A percentile compares a stretch with the other conserved stretches of the same genome.
phyloP scores from a whole-genome alignment of 2,888 invertebrate species.

The Sclerodermus sp. region DNA sequence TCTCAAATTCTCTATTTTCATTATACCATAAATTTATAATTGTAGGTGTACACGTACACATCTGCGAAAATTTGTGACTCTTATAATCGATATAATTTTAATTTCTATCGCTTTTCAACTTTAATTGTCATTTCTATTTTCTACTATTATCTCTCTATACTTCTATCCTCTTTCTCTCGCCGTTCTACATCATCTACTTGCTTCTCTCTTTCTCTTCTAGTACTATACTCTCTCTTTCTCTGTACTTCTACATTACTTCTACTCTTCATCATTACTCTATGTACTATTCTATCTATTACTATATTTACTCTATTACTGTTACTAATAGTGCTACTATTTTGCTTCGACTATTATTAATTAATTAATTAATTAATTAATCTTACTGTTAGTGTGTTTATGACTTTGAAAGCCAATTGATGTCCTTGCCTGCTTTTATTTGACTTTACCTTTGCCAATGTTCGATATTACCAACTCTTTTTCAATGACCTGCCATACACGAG shows the following conservation, averaged over 20 bases:
- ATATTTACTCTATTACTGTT: slow-evolving; percentile 21
- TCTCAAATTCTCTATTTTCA: not conserved
- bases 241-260: slow-evolving; percentile 8
- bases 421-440: slow-evolving; percentile 17
- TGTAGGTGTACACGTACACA: not conserved
- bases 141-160: slow-evolving; percentile 9
- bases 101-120: slow-evolving; percentile 1
- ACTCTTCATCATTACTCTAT: slow-evolving; percentile 11
- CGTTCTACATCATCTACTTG: slow-evolving; percentile 12
- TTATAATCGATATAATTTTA: not conserved
- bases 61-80: not conserved
- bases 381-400: slow-evolving; percentile 19
- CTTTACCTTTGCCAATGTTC: not conserved
- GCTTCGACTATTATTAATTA: slow-evolving; percentile 15
- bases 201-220: slow-evolving; percentile 17
- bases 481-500: no score
- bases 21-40: not conserved
- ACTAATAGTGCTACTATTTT: slow-evolving; percentile 10
- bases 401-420: slow-evolving; percentile 18
- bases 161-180: slow-evolving; percentile 15
- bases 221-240: slow-evolving; percentile 27
- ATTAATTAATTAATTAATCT: slow-evolving; percentile 16
- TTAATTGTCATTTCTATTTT: slow-evolving; percentile 2
- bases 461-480: not conserved
- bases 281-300: slow-evolving; percentile 11